Evolutionary conservation across 23 tunicate genomes (phyloP), one percentile per base, ranked within the genome.

Genomic region (Ascidia mentula): DNA sequence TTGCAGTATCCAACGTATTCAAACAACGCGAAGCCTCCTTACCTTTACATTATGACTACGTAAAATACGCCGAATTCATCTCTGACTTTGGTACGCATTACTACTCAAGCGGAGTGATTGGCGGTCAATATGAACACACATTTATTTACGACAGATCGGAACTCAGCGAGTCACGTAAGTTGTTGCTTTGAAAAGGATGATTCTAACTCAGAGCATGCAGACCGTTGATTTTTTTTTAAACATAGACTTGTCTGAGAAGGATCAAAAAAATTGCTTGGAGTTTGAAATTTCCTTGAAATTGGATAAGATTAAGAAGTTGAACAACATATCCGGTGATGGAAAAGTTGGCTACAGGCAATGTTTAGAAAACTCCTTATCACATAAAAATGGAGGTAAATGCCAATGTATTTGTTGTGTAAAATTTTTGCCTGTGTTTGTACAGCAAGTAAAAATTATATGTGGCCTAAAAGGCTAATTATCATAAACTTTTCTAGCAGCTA

Each of bases 51-150:
- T 77, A 37, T 69, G 80, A 74, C 77, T 36, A 74, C 13, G 77
- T 45, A 0, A 36, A 34, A 40, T 74, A 74, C 45, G 12, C 42
- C 13, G 38, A 74, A 5, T 32, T 74, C 4, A 74, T 74, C 45
- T 1, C 6, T 35, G 77, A 74, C 26, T 77, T 45, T 17, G 80
- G 80, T 17, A 77, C 80, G 17, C 80, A 77, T 77, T 77, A 45
- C 32, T 77, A 40, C 30, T 77, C 80, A 26, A 36, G 53, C 36
- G 80, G 80, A 28, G 37, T 40, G 6, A 9, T 77, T 37, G 80
- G 80, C 17, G 80, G 80, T 8, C 22, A 40, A 7, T 77, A 31
- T 31, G 69, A 77, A 42, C 32, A 26, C 3, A 46, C 45, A 26
- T 77, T 45, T 32, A 69, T 33, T 13, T 77, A 40, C 59, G 35